Conservation (phyloP, 2,113 vertebrate species). For the Chlamydotis undulata region DNA sequence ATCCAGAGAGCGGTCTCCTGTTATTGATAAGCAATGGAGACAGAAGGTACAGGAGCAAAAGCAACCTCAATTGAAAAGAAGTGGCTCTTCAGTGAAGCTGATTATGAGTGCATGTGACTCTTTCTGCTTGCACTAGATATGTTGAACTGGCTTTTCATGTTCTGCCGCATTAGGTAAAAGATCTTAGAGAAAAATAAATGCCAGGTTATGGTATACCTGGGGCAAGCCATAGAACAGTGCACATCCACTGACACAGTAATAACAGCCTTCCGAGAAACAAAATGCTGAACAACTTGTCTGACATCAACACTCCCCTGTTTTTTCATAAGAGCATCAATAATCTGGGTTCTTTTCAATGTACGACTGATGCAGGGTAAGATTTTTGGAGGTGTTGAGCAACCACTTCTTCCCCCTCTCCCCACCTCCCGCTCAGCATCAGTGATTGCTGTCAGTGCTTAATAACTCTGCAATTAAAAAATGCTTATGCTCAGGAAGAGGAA, state of each 20-base stretch:
- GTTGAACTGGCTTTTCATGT: conserved; percentile 16
- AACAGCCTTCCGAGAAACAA: not conserved
- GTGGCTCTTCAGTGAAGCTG: not conserved
- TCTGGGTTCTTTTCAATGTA: not conserved
- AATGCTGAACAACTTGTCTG: not conserved
- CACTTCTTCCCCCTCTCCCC: not conserved
- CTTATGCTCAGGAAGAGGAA: not conserved
- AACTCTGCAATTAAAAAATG: not conserved
- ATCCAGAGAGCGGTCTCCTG: not conserved
- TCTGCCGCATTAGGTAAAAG: not conserved
- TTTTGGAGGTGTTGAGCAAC: not conserved
- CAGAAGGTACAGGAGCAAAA: not conserved
- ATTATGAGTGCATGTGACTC: not conserved
- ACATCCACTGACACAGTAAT: not conserved
- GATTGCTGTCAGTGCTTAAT: not conserved
- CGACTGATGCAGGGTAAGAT: not conserved
- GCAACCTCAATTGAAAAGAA: not conserved
- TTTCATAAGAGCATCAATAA: not conserved
- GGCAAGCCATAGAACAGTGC: not conserved
- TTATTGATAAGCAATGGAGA: not conserved
- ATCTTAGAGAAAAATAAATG: not conserved
- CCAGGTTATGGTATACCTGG: not conserved
- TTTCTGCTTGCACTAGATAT: not conserved
- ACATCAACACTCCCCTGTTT: not conserved
- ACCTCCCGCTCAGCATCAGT: not conserved